Evolutionary conservation across 2,113 vertebrate species (phyloP).

Genomic region (Cynopterus brachyotis): DNA sequence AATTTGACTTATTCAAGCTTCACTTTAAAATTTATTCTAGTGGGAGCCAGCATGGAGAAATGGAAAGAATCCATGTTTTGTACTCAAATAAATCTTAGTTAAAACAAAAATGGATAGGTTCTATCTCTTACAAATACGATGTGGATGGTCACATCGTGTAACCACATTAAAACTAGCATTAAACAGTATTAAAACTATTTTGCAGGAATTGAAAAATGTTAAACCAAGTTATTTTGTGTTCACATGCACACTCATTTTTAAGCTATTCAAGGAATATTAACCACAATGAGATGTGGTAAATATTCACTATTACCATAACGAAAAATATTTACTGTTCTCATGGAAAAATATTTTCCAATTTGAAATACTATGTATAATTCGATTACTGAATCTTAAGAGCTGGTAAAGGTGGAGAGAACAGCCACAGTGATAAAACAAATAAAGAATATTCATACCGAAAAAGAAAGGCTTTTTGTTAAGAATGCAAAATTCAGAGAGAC

Average conservation of each 20-base stretch:
- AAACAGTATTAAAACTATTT: conserved; percentile 20
- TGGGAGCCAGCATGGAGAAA: not conserved
- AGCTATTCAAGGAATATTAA: conserved; percentile 9
- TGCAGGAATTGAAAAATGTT: not conserved
- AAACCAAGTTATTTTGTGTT: not conserved
- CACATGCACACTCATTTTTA: not conserved
- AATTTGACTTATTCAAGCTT: not conserved
- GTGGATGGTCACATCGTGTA: not conserved
- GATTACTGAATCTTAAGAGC: not conserved
- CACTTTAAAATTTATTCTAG: conserved; percentile 11
- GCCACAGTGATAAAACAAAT: not conserved
- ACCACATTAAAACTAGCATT: not conserved
- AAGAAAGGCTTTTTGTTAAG: not conserved
- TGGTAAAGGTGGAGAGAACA: not conserved
- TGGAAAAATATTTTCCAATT: not conserved
- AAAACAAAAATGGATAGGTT: not conserved
- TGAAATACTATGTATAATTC: not conserved
- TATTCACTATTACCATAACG: not conserved
- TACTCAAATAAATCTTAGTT: conserved; percentile 29
- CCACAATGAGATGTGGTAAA: not conserved
- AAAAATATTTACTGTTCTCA: not conserved
- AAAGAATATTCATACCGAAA: not conserved
- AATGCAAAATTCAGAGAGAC: not conserved
- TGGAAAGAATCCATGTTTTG: not conserved
- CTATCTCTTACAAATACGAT: not conserved